Evolutionary conservation across 1,140 invertebrate genomes (phyloP).

Genomic region (Centruroides vittatus): DNA sequence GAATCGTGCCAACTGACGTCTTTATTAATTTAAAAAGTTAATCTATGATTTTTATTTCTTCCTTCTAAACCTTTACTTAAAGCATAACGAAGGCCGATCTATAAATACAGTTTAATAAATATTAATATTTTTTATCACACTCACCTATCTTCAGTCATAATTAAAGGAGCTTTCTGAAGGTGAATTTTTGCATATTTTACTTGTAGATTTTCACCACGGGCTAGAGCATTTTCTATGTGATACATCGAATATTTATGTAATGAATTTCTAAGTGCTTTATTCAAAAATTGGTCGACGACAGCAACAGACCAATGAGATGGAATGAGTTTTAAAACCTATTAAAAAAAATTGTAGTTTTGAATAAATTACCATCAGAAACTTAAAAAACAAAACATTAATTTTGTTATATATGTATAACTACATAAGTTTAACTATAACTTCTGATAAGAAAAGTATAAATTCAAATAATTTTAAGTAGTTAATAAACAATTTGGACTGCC

Average conservation of each 20-base stretch:
- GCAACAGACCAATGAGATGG: constrained; percentile 35
- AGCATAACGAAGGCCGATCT: too few relatives aligned
- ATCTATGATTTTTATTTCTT: too few relatives aligned
- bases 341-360: neutral
- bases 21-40: too few relatives aligned
- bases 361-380: neutral
- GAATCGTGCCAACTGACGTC: too few relatives aligned
- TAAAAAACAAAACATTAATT: too few relatives aligned
- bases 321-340: constrained; percentile 32
- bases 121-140: constrained; percentile 2
- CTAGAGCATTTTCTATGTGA: constrained; percentile 30
- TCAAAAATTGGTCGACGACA: constrained; percentile 31
- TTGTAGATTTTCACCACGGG: constrained; percentile 32
- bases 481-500: too few relatives aligned
- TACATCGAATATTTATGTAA: constrained; percentile 29
- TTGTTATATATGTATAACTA: too few relatives aligned
- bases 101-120: too few relatives aligned
- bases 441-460: too few relatives aligned
- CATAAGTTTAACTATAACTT: too few relatives aligned
- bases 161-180: constrained; percentile 25
- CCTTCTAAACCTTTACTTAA: too few relatives aligned
- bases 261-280: constrained; percentile 27
- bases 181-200: constrained; percentile 30
- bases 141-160: constrained; percentile 33
- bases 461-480: too few relatives aligned